Evolutionary conservation across 2,113 vertebrate genomes (phyloP).

Genomic region (Machaerirhynchus nigripectus): DNA sequence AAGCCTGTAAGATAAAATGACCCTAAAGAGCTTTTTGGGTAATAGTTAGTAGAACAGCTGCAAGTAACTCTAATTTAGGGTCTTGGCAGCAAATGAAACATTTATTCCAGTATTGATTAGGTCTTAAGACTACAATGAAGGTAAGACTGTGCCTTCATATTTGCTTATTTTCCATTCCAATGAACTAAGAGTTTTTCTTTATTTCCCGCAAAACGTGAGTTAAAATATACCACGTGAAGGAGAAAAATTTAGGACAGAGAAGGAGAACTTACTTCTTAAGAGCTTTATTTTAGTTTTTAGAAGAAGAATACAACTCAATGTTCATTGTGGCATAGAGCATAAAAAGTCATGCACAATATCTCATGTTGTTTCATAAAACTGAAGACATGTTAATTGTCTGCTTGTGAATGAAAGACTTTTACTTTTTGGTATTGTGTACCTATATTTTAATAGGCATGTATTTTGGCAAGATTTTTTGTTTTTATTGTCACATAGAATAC

Average conservation of each 20-base stretch:
- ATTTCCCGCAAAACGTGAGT: background rate
- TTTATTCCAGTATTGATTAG: background rate
- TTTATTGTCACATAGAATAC: background rate
- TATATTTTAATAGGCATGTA: background rate
- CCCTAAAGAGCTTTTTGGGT: background rate
- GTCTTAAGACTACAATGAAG: background rate
- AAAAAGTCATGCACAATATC: background rate
- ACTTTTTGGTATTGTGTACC: background rate
- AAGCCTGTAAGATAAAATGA: background rate
- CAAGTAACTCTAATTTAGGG: background rate
- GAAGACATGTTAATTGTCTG: background rate
- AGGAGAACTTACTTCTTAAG: background rate
- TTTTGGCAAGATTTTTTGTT: background rate
- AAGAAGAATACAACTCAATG: background rate
- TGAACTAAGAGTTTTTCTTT: background rate
- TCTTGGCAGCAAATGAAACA: background rate
- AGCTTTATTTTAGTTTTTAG: background rate
- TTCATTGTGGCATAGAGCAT: background rate
- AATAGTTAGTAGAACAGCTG: background rate
- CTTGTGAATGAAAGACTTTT: background rate
- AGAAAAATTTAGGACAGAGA: background rate
- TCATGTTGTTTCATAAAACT: background rate
- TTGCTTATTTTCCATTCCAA: background rate
- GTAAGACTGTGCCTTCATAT: background rate
- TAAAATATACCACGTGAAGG: background rate